Conservation (phyloP, 30 jellyfish, hydroid and myxozoan species). For the Phacellophora camtschatica region DNA sequence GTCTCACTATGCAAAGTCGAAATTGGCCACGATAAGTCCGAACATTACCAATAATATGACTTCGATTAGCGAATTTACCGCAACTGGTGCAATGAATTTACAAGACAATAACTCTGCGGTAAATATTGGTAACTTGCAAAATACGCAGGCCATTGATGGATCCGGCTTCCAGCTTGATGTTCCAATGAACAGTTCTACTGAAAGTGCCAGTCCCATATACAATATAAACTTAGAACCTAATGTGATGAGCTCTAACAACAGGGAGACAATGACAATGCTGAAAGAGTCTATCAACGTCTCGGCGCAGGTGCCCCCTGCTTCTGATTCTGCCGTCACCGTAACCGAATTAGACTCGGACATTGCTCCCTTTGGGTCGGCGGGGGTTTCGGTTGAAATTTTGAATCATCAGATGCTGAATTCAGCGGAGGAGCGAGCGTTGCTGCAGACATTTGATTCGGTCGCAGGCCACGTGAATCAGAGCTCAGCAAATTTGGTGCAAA, state of each 20-base stretch:
- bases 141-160: no score
- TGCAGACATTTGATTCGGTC: no score
- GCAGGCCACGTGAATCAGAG: no score
- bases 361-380: not conserved
- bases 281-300: not conserved
- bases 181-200: not conserved
- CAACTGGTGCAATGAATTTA: no score
- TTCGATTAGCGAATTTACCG: no score
- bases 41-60: no score
- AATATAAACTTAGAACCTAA: not conserved
- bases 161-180: not conserved
- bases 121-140: no score
- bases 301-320: not conserved
- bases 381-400: not conserved
- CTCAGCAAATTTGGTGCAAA: no score
- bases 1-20: constrained; percentile 28
- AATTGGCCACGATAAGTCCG: not conserved
- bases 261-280: not conserved
- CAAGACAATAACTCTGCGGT: no score
- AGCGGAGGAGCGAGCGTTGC: not conserved
- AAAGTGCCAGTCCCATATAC: not conserved
- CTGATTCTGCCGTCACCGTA: not conserved
- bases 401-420: not conserved
- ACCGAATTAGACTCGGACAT: not conserved
- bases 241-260: not conserved